Percentiles rank a stretch among this genome's conserved stretches.
Conservation (phyloP, 2,797 vertebrate species). For the Alectoris magna region DNA sequence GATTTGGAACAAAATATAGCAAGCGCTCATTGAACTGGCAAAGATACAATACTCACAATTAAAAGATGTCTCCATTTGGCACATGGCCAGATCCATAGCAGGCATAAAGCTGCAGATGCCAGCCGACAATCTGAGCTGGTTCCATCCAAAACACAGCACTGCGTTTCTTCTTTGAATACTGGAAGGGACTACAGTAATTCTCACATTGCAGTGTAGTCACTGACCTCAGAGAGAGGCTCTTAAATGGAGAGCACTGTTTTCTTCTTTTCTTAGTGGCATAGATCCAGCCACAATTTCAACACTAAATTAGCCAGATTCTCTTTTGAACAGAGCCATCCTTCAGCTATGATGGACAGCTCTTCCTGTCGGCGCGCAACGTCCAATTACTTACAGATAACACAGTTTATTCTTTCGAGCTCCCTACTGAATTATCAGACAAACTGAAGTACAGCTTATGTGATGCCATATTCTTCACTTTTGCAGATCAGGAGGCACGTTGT, state of each 20-base stretch:
- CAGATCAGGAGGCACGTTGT: not conserved
- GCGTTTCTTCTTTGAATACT: not conserved
- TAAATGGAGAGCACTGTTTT: not conserved
- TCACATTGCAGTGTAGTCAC: not conserved
- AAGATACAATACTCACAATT: not conserved
- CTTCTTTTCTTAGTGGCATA: not conserved
- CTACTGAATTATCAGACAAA: not conserved
- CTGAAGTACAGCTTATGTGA: not conserved
- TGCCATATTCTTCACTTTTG: not conserved
- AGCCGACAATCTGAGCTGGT: not conserved
- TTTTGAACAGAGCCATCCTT: not conserved
- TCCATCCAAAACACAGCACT: not conserved
- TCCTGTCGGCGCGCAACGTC: not conserved
- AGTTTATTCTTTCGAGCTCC: not conserved
- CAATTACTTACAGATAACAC: not conserved
- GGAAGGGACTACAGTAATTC: not conserved
- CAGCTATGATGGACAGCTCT: not conserved
- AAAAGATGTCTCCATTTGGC: slow-evolving; percentile 22
- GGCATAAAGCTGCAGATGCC: not conserved
- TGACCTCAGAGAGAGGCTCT: not conserved
- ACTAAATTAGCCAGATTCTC: not conserved
- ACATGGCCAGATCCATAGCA: not conserved
- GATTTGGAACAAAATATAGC: not conserved
- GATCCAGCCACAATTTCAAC: not conserved
- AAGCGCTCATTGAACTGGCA: slow-evolving; percentile 29